Conservation (phyloP, 2,888 invertebrate genomes). For the Dryomyza anilis region DNA sequence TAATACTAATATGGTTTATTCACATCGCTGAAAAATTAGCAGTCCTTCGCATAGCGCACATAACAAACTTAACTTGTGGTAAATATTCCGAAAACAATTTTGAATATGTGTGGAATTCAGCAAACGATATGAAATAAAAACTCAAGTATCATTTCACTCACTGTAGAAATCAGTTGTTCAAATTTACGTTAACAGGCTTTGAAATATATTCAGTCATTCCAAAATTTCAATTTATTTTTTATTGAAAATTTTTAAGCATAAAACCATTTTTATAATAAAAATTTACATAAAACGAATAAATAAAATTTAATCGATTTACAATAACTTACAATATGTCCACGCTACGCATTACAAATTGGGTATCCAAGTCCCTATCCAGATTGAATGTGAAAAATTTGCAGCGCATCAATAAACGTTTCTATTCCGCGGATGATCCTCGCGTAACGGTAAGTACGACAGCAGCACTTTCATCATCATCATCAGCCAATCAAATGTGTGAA, state of each 20-base stretch:
- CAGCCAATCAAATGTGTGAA: not conserved
- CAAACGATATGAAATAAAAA: not conserved
- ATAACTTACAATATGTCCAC: slow-evolving; percentile 35
- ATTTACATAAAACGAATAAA: slow-evolving; percentile 32
- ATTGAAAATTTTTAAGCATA: slow-evolving; percentile 36
- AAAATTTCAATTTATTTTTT: slow-evolving; percentile 38
- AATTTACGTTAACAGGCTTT: slow-evolving; percentile 35
- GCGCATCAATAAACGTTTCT: slow-evolving; percentile 25
- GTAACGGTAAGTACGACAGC: slow-evolving; percentile 34
- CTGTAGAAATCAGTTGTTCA: slow-evolving; percentile 25
- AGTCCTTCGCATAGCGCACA: no score
- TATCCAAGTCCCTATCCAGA: slow-evolving; percentile 33
- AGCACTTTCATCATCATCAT: not conserved
- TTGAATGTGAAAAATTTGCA: slow-evolving; percentile 31
- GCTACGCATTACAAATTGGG: slow-evolving; percentile 33
- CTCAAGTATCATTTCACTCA: slow-evolving; percentile 3
- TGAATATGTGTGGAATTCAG: not conserved
- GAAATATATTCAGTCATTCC: slow-evolving; percentile 34
- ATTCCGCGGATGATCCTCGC: slow-evolving; percentile 35
- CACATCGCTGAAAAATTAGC: no score
- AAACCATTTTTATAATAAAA: slow-evolving; percentile 34
- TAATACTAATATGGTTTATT: no score
- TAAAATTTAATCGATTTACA: no score
- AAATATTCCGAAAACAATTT: no score
- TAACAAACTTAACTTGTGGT: no score